Base-by-base conservation (phyloP, 2,888 invertebrate species). In the Andrena dorsata region DNA sequence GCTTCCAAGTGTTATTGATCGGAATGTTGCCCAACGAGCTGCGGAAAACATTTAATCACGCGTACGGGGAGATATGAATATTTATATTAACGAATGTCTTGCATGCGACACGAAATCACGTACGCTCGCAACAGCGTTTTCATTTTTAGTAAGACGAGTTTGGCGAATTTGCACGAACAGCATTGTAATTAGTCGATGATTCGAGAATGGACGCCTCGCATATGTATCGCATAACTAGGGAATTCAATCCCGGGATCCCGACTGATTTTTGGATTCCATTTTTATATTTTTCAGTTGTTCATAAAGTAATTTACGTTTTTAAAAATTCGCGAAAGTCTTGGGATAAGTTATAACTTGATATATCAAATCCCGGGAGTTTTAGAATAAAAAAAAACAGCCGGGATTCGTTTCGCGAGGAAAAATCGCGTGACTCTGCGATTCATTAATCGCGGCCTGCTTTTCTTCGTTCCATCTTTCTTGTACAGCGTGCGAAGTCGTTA, bases 391-490 rank as follows among this genome's bases (percentile, higher is more conserved):
- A n/a, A n/a, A n/a, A n/a, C n/a, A n/a, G n/a, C n/a, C n/a, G n/a
- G n/a, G n/a, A n/a, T n/a, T n/a, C n/a, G 56, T 69, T 56, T 58
- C 41, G 8, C n/a, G 35, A 47, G n/a, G 16, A 41, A 74, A 28
- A 64, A 35, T 64, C 32, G 77, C 76, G 23, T 56, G 63, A 76
- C 28, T 35, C 5, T 7, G 30, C 13, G 75, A 77, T 61, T 51
- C 47, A 30, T 64, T 64, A 49, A 70, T 60, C 60, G 6, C 20
- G n/a, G 4, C 3, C 35, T n/a, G 63, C 49, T 76, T 64, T 70
- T 49, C 64, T 30, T 58, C 35, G 6, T 23, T 2, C 2, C 47
- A 47, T 23, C 16, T 53, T 28, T 49, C 30, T 35, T 23, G 10
- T 58, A 47, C n/a, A 23, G 7, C 56, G 5, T 30, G 16, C 26